These are phyloP conservation scores for Gymnoscopelus microlampas DNA, from an alignment of 2,797 vertebrate genomes.

Conservation along the genomic window DNA sequence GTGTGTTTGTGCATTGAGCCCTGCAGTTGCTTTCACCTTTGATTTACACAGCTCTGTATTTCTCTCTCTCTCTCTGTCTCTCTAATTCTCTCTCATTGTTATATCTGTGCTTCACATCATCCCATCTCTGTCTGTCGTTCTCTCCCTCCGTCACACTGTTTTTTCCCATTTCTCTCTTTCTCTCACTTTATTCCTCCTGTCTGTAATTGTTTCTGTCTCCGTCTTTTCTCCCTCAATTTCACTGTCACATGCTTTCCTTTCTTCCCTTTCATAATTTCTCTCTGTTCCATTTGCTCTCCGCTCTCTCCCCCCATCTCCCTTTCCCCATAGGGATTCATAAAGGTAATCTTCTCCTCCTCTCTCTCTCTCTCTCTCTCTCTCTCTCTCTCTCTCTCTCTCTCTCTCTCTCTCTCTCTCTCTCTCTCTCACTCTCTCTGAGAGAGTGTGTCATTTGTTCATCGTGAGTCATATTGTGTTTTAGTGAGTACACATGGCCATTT, in stretches of 20 bases:
- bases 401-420: background rate
- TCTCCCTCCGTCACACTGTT: background rate
- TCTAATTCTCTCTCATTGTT: background rate
- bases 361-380: too few relatives aligned
- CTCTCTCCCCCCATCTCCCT: too few relatives aligned
- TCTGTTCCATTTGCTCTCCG: too few relatives aligned
- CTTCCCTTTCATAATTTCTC: background rate
- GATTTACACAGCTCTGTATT: background rate
- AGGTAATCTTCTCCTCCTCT: too few relatives aligned
- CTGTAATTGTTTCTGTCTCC: background rate
- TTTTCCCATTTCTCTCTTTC: background rate
- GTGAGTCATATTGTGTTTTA: constrained; percentile 27
- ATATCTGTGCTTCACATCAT: background rate
- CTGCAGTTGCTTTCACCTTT: constrained; percentile 32
- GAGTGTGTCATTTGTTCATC: constrained; percentile 41
- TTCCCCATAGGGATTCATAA: too few relatives aligned
- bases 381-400: too few relatives aligned
- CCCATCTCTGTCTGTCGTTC: background rate
- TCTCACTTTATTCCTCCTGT: background rate
- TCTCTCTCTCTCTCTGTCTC: background rate
- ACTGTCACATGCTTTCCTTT: background rate
- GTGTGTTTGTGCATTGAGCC: constrained; percentile 9
- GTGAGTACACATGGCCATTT: constrained; percentile 41
- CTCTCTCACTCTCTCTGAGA: constrained; percentile 28
- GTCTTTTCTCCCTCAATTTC: background rate